Evolutionary conservation across 37 sponge, comb jelly and placozoan species (phyloP), one percentile per base, ranked within the genome.

Genomic region (Dysidea cf. avara): DNA sequence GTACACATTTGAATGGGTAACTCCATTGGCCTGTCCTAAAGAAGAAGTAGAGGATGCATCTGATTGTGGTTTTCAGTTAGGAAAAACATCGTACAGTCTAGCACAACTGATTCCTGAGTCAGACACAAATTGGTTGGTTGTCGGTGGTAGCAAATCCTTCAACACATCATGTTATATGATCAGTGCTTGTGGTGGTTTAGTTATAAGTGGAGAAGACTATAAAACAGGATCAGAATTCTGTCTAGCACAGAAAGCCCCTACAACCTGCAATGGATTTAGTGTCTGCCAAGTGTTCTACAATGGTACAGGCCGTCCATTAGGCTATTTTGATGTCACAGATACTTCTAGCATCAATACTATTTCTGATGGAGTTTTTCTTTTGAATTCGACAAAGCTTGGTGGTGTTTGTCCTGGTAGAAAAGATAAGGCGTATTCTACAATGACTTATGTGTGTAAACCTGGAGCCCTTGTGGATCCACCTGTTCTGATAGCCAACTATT

Each of bases 1-100:
- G 26, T 88, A 88, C 56, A 32, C 68, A 56, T 88, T 88, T 68
- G 80, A 82, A 71, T 88, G 89, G 89, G 62, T 82, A 17, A 79
- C 89, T 52, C 62, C 68, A 2, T 56, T 78, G 0, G 89, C 89
- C 14, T 88, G 89, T 59, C n/a, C n/a, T n/a, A 39, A 62, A 0
- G 26, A 69, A 1, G 34, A 67, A 12, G 67, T 57, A 40, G 54
- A 74, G 2, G 71, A 62, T 0, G 72, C 34, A 11, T 56, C 52
- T 14, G 30, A 54, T 21, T 88, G 89, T 38, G 29, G 74, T 39
- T 79, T 79, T 34, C 40, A 73, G 56, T 31, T 71, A 0, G n/a
- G 22, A 22, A 40, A 46, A 9, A 32, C 52, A 34, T 40, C 34
- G 4, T 88, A 83, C 67, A 78, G 79, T 49, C 64, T 88, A 47